Percentiles rank a stretch among this genome's conserved stretches.
Evolutionary conservation across 1,140 invertebrate species (phyloP).

Genomic region (Heliconius congener): DNA sequence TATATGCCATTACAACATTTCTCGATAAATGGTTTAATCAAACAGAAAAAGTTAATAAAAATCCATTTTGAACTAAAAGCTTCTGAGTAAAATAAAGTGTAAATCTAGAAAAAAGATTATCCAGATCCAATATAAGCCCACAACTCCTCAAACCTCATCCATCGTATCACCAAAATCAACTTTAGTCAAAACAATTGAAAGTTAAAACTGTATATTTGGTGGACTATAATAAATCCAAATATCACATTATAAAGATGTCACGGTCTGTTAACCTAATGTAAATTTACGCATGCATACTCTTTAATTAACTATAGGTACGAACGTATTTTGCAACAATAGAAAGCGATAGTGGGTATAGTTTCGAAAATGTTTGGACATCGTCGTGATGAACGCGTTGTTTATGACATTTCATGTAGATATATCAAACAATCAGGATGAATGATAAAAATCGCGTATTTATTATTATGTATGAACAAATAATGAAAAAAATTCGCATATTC

Average conservation of each 20-base stretch:
- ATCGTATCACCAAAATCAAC: background rate
- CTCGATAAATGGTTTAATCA: no score
- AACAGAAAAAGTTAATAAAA: no score
- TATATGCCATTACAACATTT: no score
- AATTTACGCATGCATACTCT: constrained; percentile 16
- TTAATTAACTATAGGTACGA: background rate
- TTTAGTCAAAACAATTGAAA: background rate
- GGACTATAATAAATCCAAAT: constrained; percentile 1
- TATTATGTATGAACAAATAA: background rate
- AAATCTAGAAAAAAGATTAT: no score
- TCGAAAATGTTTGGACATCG: background rate
- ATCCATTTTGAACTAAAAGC: no score
- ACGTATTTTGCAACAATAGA: constrained; percentile 5
- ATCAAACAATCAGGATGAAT: background rate
- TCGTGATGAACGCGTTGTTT: background rate
- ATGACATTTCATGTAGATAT: background rate
- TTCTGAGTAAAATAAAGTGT: no score
- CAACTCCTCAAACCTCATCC: background rate
- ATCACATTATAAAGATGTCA: constrained; percentile 17
- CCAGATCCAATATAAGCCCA: background rate
- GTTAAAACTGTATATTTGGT: background rate
- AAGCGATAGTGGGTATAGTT: background rate
- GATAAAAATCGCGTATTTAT: background rate
- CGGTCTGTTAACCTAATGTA: constrained; percentile 17
- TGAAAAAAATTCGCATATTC: background rate